phyloP scores from a whole-genome alignment of 2,797 vertebrate species.

The Acanthornis magna region DNA sequence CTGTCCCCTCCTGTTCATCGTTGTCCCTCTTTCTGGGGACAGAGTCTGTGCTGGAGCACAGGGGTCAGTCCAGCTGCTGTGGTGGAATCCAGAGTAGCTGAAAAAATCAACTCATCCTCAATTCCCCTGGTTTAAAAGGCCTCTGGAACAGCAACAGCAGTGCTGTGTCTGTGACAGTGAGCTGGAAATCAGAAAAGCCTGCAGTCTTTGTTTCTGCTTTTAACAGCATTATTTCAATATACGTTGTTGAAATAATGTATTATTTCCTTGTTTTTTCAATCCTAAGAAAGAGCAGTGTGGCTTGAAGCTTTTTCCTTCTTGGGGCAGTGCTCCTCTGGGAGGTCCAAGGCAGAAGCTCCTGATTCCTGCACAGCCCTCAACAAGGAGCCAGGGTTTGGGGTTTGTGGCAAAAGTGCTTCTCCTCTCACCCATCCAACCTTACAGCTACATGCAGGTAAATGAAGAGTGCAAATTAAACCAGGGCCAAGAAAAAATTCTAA shows the following conservation, averaged over 20 bases:
- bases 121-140: neutral
- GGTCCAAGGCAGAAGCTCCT: neutral
- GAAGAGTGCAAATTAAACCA: conserved; percentile 18
- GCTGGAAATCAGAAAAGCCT: neutral
- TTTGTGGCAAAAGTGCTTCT: neutral
- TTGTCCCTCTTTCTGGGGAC: neutral
- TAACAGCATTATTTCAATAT: neutral
- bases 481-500: neutral
- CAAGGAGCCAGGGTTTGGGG: neutral
- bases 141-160: neutral
- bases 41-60: neutral
- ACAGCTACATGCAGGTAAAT: neutral
- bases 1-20: neutral
- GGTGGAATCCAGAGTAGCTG: neutral
- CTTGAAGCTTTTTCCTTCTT: neutral
- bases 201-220: neutral
- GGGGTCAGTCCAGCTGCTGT: neutral
- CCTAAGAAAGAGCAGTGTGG: neutral
- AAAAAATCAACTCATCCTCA: neutral
- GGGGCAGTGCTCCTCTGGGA: neutral
- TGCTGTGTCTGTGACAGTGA: neutral
- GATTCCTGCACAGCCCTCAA: neutral
- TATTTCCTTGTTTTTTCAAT: neutral
- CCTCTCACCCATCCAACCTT: neutral
- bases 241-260: too few relatives aligned